A percentile compares a stretch with the other conserved stretches of the same genome.
phyloP scores from a whole-genome alignment of 2,888 invertebrate species.

The Apodemia mormo region DNA sequence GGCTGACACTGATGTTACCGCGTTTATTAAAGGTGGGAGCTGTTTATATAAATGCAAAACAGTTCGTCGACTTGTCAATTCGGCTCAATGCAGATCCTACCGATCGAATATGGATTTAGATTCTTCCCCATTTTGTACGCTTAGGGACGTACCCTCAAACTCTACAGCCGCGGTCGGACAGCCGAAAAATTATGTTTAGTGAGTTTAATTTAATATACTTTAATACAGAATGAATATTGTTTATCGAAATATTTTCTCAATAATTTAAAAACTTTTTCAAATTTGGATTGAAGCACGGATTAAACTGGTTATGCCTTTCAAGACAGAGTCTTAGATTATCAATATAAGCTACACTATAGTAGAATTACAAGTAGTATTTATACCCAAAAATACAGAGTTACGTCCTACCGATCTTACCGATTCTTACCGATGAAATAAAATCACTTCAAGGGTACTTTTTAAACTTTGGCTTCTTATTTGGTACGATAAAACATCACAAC shows the following conservation, averaged over 20 bases:
- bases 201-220: slow-evolving; percentile 42
- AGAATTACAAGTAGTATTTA: no score
- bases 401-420: no score
- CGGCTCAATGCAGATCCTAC: slow-evolving; percentile 74
- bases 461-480: no score
- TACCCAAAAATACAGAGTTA: no score
- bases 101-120: slow-evolving; percentile 81
- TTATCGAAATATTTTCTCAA: not conserved
- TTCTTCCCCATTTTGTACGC: slow-evolving; percentile 67
- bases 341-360: no score
- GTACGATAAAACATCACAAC: not conserved
- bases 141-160: slow-evolving; percentile 61
- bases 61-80: slow-evolving; percentile 80
- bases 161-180: slow-evolving; percentile 71
- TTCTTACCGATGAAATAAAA: no score
- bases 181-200: slow-evolving; percentile 72
- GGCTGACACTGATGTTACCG: slow-evolving; percentile 50
- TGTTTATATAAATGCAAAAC: slow-evolving; percentile 82
- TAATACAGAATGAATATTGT: not conserved
- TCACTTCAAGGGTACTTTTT: no score
- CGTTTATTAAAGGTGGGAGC: slow-evolving; percentile 71
- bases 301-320: no score
- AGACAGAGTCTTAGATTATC: no score
- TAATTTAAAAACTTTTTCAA: not conserved
- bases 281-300: no score